Evolutionary conservation across 1,140 invertebrate species (phyloP).

Genomic region (Metopolophium dirhodum): DNA sequence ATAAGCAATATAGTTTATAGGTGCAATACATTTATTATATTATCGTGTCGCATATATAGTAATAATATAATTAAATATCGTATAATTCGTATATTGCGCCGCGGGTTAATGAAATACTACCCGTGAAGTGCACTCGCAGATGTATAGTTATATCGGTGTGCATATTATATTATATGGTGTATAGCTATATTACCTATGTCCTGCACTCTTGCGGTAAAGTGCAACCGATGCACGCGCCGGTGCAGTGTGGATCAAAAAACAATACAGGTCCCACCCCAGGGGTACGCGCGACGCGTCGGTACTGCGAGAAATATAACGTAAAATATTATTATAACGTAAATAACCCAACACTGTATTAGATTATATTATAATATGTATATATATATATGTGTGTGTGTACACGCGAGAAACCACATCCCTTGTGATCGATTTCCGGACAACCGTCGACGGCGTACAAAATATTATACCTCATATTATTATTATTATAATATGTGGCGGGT

Average conservation of each 20-base stretch:
- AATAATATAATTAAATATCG: neutral
- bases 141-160: no score
- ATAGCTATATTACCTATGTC: neutral
- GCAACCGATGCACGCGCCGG: neutral
- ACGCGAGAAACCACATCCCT: constrained; percentile 19
- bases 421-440: neutral
- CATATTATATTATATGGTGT: neutral
- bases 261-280: neutral
- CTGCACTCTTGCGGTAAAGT: neutral
- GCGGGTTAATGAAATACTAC: neutral
- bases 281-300: neutral
- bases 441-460: neutral
- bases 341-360: neutral
- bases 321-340: neutral
- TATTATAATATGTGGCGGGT: neutral
- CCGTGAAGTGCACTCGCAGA: neutral
- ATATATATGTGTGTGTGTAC: neutral
- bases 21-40: no score
- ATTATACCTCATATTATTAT: neutral
- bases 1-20: no score
- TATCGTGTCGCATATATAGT: no score
- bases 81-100: neutral
- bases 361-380: neutral
- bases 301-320: neutral
- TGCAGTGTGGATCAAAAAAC: neutral